phyloP scores from a whole-genome alignment of 2,888 invertebrate genomes.

The Seladonia tumulorum region DNA sequence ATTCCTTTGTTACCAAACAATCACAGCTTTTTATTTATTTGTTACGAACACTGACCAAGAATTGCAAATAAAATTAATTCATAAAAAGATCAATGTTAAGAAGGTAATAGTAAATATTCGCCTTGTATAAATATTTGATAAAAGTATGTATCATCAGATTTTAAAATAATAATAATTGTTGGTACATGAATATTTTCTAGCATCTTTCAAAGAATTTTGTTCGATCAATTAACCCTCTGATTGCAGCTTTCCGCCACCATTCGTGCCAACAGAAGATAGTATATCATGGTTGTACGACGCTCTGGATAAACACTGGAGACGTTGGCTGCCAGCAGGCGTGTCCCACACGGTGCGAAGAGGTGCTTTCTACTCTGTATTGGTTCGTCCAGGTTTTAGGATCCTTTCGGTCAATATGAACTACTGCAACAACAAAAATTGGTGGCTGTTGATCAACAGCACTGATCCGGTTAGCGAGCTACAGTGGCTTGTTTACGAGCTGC shows the following conservation, averaged over 20 bases:
- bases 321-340: conserved; percentile 95
- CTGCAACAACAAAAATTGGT: conserved; percentile 98
- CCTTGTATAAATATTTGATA: too few relatives aligned
- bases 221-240: not conserved
- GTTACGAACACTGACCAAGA: not conserved
- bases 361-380: conserved; percentile 96
- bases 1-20: not conserved
- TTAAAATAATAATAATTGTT: not conserved
- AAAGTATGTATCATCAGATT: not conserved
- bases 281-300: conserved; percentile 97
- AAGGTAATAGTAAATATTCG: too few relatives aligned
- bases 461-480: conserved; percentile 98
- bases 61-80: not conserved
- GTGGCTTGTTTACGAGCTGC: conserved; percentile 97
- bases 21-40: not conserved
- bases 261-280: conserved; percentile 92
- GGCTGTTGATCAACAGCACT: conserved; percentile 96
- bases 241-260: conserved; percentile 93
- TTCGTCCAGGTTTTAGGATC: conserved; percentile 95
- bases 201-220: not conserved
- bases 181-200: not conserved
- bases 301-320: conserved; percentile 94
- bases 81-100: not conserved
- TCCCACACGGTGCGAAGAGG: conserved; percentile 94
- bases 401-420: conserved; percentile 98